A percentile compares a stretch with the other conserved stretches of the same genome.
phyloP scores from a whole-genome alignment of 2,888 invertebrate species.

The Agonopterix alstromeriana region DNA sequence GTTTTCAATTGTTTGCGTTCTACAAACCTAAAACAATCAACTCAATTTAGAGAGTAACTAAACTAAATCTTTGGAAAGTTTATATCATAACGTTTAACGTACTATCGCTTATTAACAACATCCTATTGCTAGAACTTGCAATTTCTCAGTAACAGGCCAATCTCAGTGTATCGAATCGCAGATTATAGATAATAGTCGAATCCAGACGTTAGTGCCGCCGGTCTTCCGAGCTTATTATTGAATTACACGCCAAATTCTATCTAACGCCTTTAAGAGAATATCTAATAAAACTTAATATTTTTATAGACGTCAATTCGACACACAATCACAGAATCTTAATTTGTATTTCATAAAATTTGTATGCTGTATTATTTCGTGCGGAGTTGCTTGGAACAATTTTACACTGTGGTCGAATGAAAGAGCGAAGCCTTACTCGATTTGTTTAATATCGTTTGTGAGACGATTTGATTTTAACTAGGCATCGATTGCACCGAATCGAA shows the following conservation, averaged over 20 bases:
- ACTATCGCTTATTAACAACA: conserved; percentile 26
- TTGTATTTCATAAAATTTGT: conserved; percentile 14
- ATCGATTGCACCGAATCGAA: conserved; percentile 47
- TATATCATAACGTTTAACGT: conserved; percentile 24
- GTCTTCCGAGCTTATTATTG: conserved; percentile 65
- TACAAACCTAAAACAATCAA: no score
- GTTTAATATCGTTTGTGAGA: conserved; percentile 52
- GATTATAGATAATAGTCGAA: conserved; percentile 57
- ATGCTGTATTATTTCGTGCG: conserved; percentile 22
- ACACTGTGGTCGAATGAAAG: conserved; percentile 22
- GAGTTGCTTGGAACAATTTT: conserved; percentile 21
- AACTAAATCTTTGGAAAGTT: conserved; percentile 26
- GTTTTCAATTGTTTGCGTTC: no score
- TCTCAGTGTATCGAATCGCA: conserved; percentile 56
- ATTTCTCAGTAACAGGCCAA: conserved; percentile 46
- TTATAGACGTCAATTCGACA: conserved; percentile 46
- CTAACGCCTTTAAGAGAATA: conserved; percentile 47
- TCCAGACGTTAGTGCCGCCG: conserved; percentile 61
- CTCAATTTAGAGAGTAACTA: no score
- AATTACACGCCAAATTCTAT: conserved; percentile 61
- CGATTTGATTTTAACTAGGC: conserved; percentile 65
- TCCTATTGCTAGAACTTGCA: conserved; percentile 23
- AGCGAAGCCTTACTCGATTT: conserved; percentile 18
- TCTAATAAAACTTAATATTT: conserved; percentile 41
- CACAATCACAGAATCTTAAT: conserved; percentile 34